Conservation (phyloP, 2,113 vertebrate genomes). For the Ammodytes marinus region DNA sequence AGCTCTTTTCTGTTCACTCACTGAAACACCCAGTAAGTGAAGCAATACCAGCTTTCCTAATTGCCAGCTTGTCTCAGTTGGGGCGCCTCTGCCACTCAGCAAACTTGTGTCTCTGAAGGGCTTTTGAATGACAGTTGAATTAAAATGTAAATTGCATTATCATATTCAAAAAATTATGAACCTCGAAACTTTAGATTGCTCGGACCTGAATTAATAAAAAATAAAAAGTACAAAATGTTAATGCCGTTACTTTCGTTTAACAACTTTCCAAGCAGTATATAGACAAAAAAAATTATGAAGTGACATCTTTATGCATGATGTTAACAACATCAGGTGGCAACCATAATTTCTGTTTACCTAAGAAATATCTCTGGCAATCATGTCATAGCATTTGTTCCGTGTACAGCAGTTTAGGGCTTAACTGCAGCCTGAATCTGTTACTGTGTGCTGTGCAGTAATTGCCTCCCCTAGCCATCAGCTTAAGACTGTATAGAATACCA, state of each 20-base stretch:
- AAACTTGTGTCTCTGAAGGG: neutral
- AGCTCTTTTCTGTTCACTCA: slow-evolving; percentile 19
- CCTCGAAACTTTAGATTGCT: too few species aligned
- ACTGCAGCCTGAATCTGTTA: slow-evolving; percentile 1
- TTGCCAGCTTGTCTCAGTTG: neutral
- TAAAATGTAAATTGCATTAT: neutral
- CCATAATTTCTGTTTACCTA: neutral
- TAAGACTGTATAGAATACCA: neutral
- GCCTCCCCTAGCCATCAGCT: slow-evolving; percentile 13
- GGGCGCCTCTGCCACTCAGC: neutral
- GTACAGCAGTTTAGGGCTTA: neutral
- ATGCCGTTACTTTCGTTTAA: neutral
- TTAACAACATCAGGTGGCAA: neutral
- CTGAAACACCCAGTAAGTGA: neutral
- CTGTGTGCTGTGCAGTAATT: slow-evolving; percentile 3
- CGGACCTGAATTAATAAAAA: neutral
- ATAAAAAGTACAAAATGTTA: neutral
- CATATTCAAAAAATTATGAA: neutral
- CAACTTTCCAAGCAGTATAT: neutral
- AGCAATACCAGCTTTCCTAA: neutral
- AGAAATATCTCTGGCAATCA: neutral
- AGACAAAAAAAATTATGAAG: neutral
- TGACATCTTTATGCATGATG: neutral
- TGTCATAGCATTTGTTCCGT: neutral
- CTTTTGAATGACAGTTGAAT: slow-evolving; percentile 1